Conservation (phyloP, 2,113 vertebrate species). For the Dinomys branickii region DNA sequence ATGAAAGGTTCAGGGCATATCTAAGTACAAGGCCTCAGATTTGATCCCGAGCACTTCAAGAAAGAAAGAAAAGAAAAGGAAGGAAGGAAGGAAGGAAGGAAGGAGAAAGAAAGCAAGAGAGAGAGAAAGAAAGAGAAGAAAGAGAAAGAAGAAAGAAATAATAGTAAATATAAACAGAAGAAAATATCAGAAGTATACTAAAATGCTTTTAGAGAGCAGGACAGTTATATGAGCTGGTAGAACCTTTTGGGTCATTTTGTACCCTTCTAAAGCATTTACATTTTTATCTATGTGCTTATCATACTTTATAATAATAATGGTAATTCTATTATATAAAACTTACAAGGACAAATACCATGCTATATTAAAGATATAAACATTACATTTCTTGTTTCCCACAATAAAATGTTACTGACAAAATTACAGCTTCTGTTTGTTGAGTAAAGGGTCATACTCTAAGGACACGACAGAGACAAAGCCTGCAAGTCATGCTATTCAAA, state of each 20-base stretch:
- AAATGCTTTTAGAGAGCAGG: background rate
- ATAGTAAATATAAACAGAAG: background rate
- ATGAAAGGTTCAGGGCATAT: background rate
- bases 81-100: background rate
- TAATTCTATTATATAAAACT: background rate
- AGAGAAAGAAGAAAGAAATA: no score
- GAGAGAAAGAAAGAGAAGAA: background rate
- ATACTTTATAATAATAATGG: conserved; percentile 9
- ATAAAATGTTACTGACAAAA: background rate
- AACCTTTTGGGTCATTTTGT: background rate
- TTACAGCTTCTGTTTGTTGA: conserved; percentile 12
- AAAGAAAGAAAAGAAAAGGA: background rate
- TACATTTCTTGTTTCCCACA: background rate
- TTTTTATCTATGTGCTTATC: background rate
- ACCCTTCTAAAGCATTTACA: background rate
- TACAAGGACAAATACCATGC: background rate
- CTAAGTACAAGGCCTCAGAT: background rate
- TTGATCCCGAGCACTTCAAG: background rate
- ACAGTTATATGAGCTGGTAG: background rate
- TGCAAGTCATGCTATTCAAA: conserved; percentile 46
- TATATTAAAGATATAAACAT: background rate
- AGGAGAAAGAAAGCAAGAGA: background rate
- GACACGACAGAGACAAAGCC: conserved; percentile 6
- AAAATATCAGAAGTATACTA: background rate
- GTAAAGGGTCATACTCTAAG: conserved; percentile 7